Evolutionary conservation across 2,113 vertebrate genomes (phyloP).

Genomic region (Pimephales promelas): DNA sequence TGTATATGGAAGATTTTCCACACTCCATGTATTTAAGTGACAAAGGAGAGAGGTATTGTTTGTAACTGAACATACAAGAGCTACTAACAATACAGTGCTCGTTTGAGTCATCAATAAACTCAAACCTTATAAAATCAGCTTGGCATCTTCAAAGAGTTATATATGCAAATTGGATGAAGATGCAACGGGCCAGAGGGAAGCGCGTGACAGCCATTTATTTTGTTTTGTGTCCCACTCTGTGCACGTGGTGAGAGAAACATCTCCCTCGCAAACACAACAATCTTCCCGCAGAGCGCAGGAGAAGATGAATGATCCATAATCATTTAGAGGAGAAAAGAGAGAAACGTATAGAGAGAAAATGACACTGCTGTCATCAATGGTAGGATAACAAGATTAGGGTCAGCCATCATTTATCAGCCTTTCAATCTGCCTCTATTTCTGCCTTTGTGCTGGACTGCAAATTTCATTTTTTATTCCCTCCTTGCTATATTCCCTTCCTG

Average conservation of each 20-base stretch:
- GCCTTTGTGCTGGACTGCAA: slow-evolving; percentile 46
- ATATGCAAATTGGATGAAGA: slow-evolving; percentile 44
- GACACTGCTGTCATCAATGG: slow-evolving; percentile 54
- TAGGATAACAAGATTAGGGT: slow-evolving; percentile 63
- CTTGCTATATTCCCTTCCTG: slow-evolving; percentile 13
- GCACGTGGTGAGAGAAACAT: slow-evolving; percentile 29
- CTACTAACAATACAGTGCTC: neutral
- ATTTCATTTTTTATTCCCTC: slow-evolving; percentile 46
- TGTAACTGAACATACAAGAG: slow-evolving; percentile 3
- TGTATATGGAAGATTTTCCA: neutral
- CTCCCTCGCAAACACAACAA: slow-evolving; percentile 44
- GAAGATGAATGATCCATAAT: slow-evolving; percentile 52
- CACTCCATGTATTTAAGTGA: neutral
- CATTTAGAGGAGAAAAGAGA: slow-evolving; percentile 51
- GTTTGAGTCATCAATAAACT: slow-evolving; percentile 32
- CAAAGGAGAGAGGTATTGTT: neutral
- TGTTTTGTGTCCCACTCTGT: slow-evolving; percentile 39
- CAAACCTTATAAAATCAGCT: slow-evolving; percentile 26
- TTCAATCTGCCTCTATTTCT: slow-evolving; percentile 51
- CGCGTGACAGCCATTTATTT: slow-evolving; percentile 46
- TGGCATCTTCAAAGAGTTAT: slow-evolving; percentile 35
- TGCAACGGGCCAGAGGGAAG: slow-evolving; percentile 33
- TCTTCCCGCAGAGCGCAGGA: slow-evolving; percentile 41
- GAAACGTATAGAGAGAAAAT: slow-evolving; percentile 52
- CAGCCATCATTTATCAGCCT: slow-evolving; percentile 63